Base-by-base conservation (phyloP, 2,113 vertebrate genomes). In the Laticauda colubrina region DNA sequence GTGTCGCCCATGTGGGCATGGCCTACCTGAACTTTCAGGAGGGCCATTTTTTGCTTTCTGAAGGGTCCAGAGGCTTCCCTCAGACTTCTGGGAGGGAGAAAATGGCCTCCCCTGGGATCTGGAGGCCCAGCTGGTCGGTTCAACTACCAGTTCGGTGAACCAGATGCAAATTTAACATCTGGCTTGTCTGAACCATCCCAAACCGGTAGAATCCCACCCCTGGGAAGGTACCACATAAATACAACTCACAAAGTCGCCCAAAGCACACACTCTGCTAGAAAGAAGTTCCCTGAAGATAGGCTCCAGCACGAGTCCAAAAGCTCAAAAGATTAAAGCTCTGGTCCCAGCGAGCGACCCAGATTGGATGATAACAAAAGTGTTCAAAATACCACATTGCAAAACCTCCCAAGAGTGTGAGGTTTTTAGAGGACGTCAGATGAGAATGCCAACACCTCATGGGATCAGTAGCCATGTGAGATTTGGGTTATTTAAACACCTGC, bases 341-440 rank as follows among this genome's bases (percentile, higher is more conserved):
- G 26, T n/a, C 11, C 61, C 61, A 0, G 1, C 12, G 4, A 5
- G 26, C 4, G 4, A 4, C 11, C 3, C 61, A 14, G 26, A 12
- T 23, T 29, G 15, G n/a, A 75, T 39, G 15, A 75, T 20, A 20
- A 39, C 15, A 20, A 75, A 39, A 39, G 34, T 39, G n/a, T 39
- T 39, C n/a, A 39, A 39, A 75, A 75, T 14, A 64, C 12, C 61
- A 26, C n/a, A 39, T 8, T 39, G n/a, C n/a, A 75, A 75, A 81
- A 81, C n/a, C 69, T 39, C 69, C 5, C 69, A 20, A 8, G 14
- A 20, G n/a, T 8, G n/a, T 39, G 64, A 75, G 34, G n/a, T 81
- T 81, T n/a, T 81, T 39, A 81, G 69, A 75, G 15, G 64, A 75
- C 2, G 0, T 39, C 69, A 39, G 1, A 39, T 34, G 15, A 75